Evolutionary conservation across 2,113 vertebrate species (phyloP), one percentile per base, ranked within the genome.

Genomic region (Marmota flaviventris): DNA sequence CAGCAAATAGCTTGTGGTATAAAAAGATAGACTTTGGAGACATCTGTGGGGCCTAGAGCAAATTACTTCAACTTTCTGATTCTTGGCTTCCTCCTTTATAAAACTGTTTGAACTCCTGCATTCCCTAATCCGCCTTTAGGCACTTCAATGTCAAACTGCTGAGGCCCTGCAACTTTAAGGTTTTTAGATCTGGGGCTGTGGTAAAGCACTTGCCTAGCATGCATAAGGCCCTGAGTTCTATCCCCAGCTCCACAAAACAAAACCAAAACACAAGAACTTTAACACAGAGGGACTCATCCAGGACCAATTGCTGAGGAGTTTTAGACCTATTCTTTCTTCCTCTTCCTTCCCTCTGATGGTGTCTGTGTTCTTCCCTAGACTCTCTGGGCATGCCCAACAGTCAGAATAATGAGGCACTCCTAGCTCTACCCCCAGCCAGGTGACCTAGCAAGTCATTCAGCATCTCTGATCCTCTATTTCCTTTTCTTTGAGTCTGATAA

Each of bases 1-100:
- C 27, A 32, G 79, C 20, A 93, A 34, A 70, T 34, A 94, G 51
- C 17, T 89, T 67, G 1, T 72, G 29, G 75, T 58, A 4, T 84
- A 67, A 90, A 96, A 90, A 85, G 45, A 81, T 2, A 37, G 34
- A 67, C 9, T 94, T 91, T 82, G 22, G 58, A 78, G 39, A 72
- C 11, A 76, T 53, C 69, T 85, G 25, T 91, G 75, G 65, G 67
- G 61, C 32, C 32, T 20, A 39, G 10, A 76, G 48, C 67, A 89
- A 97, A 92, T 56, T 39, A 65, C 34, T 81, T 79, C 69, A 89
- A 63, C 39, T 82, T 61, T 92, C 65, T 53, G 70, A 79, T 65
- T 72, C 63, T 89, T 34, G 48, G 20, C 70, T 87, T 91, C 63
- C 73, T 93, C 67, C 29, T 90, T 48, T 90, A 12, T 13, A 78